Evolutionary conservation across 2,113 vertebrate species (phyloP), one percentile per base, ranked within the genome.

Genomic region (Cephalopterus ornatus): DNA sequence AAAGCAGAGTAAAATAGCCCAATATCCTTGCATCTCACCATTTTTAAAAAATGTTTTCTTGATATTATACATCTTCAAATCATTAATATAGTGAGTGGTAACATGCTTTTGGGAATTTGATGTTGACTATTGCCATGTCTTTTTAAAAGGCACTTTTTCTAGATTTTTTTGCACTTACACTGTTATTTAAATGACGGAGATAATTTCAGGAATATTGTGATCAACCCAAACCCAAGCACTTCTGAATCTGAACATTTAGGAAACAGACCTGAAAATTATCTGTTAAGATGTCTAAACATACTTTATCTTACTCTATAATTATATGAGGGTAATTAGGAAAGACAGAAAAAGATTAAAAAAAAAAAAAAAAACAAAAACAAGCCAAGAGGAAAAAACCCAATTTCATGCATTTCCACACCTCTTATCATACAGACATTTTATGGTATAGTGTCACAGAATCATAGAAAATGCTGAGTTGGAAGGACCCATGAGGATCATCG

Each of bases 1-100:
- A 80, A 46, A 70, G 12, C 14, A 61, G 5, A 58, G 3, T 70
- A 62, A 70, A 30, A 73, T 27, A 84, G 3, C 8, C 12, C 2
- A 44, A 27, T 17, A 52, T 47, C 4, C 4, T 3, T 75, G 6
- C 1, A 5, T 55, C 3, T 87, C 16, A 27, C 3, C 1, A 16
- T 18, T 50, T 77, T 41, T 27, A 50, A 27, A 23, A 6, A 30
- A 6, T 61, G 2, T 75, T 85, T 85, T 79, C 19, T 39, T 72
- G 33, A 18, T 55, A 65, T 3, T 49, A 13, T 20, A 12, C 7
- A 20, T 65, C 9, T 59, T 88, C 9, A 72, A 63, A 86, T 77
- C 3, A 30, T 50, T 15, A 44, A 70, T 72, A 42, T 23, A 26
- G 42, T n/a, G 3, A 30, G 11, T 59, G 7, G 4, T 10, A 89